Base-by-base conservation (phyloP, 1,140 invertebrate genomes). In the Stenopsyche tienmushanensis region DNA sequence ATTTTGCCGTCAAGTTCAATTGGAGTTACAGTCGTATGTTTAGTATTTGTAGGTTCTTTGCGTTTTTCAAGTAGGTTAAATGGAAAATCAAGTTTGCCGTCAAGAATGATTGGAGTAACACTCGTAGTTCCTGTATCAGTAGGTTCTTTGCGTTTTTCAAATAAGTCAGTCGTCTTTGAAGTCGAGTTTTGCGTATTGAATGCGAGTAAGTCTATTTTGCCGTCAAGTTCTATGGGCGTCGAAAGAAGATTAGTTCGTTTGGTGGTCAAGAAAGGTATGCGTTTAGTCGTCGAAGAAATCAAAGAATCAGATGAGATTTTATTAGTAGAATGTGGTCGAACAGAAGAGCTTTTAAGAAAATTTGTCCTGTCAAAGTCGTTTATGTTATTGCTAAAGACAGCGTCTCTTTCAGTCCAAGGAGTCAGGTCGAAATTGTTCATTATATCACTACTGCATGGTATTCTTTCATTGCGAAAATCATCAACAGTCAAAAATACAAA, bases 401-500 rank as follows among this genome's bases (percentile, higher is more conserved):
- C 29, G 21, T 52, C 71, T 58, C 78, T 72, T 82, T 84, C 85
- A 20, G 73, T 76, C 86, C 87, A 88, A 3, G 83, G 77, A 0
- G 80, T 77, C 34, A 89, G 72, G 73, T 92, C 86, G 66, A 91
- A 84, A 72, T 88, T 88, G 66, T 88, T 86, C 60, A 92, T 84
- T 3, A 87, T 72, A 8, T 88, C 80, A 70, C 88, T 82, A 1
- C 86, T 78, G 57, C 95, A 88, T 2, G 85, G 83, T 2, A 88
- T 75, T 72, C 90, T 85, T 63, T 85, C 73, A 65, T 89, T 88
- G 63, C 80, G 80, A 42, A 87, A 67, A 63, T 80, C 74, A 83
- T 85, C 84, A 76, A 88, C 72, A 44, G 83, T 77, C 41, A 92
- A 72, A 74, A 95, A 92, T 0, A 91, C 91, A 72, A 92, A 90